phyloP scores from a whole-genome alignment of 2,113 vertebrate species.

The Mobula hypostoma region DNA sequence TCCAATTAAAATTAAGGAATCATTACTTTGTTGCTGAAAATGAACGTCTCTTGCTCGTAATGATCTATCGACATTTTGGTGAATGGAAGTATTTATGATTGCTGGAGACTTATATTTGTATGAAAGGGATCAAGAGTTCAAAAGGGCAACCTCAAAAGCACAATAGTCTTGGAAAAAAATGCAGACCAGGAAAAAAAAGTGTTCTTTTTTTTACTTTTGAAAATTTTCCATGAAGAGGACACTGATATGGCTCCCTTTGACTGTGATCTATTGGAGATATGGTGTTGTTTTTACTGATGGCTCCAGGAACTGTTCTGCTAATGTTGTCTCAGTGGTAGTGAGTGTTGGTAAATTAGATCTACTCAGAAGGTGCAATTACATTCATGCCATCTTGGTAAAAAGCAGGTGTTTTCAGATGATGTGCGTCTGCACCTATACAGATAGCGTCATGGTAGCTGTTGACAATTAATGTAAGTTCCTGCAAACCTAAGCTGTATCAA shows the following conservation, averaged over 20 bases:
- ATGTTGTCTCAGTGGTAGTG: background rate
- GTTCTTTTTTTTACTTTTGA: background rate
- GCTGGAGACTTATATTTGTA: background rate
- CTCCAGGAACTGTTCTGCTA: too few relatives aligned
- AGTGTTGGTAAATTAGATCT: background rate
- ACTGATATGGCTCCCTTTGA: background rate
- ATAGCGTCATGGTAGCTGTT: background rate
- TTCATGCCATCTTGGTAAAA: background rate
- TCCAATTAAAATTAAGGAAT: constrained; percentile 8
- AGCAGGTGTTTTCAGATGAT: background rate
- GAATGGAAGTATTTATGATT: background rate
- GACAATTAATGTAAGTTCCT: background rate
- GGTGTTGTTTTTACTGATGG: background rate
- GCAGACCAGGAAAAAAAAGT: background rate
- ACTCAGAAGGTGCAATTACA: background rate
- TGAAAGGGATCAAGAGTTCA: background rate
- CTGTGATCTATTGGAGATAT: background rate
- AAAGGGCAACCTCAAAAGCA: background rate
- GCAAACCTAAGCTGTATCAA: background rate
- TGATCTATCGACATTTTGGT: background rate
- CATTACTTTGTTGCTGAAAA: background rate
- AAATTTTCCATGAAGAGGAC: background rate
- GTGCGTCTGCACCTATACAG: background rate
- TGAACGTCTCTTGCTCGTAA: background rate
- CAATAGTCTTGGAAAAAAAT: background rate